Percentiles rank a stretch among this genome's conserved stretches.
Evolutionary conservation across 2,888 invertebrate species (phyloP).

Genomic region (Drosophila neonasuta): DNA sequence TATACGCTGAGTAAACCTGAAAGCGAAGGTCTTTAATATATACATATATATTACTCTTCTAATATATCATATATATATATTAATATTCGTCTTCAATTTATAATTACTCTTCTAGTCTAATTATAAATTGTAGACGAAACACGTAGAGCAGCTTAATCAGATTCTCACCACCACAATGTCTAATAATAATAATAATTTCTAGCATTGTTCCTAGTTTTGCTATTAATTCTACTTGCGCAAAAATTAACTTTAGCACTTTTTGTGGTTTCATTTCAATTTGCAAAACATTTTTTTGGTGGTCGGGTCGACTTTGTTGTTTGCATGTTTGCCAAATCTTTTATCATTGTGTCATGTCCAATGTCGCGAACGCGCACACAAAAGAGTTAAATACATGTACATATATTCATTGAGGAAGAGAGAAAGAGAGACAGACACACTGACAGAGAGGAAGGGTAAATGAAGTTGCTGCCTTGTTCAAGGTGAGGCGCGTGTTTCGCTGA

Average conservation of each 20-base stretch:
- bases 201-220: slow-evolving; percentile 35
- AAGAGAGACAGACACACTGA: neutral
- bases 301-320: slow-evolving; percentile 24
- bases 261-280: slow-evolving; percentile 56
- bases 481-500: slow-evolving; percentile 29
- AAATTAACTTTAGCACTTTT: slow-evolving; percentile 29
- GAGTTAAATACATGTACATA: slow-evolving; percentile 18
- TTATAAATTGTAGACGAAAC: slow-evolving; percentile 40
- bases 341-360: slow-evolving; percentile 62
- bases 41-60: neutral
- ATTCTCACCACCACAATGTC: slow-evolving; percentile 29
- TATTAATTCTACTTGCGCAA: slow-evolving; percentile 48
- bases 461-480: slow-evolving; percentile 36
- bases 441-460: slow-evolving; percentile 1
- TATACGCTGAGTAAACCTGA: slow-evolving; percentile 30
- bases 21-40: slow-evolving; percentile 55
- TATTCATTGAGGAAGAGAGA: neutral
- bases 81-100: no score
- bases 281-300: slow-evolving; percentile 36
- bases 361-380: slow-evolving; percentile 36
- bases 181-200: slow-evolving; percentile 48
- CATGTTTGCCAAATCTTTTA: slow-evolving; percentile 59
- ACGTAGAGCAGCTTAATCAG: slow-evolving; percentile 14
- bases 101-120: no score
- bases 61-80: no score